phyloP scores from a whole-genome alignment of 2,888 invertebrate genomes.

The Sycophila texana region DNA sequence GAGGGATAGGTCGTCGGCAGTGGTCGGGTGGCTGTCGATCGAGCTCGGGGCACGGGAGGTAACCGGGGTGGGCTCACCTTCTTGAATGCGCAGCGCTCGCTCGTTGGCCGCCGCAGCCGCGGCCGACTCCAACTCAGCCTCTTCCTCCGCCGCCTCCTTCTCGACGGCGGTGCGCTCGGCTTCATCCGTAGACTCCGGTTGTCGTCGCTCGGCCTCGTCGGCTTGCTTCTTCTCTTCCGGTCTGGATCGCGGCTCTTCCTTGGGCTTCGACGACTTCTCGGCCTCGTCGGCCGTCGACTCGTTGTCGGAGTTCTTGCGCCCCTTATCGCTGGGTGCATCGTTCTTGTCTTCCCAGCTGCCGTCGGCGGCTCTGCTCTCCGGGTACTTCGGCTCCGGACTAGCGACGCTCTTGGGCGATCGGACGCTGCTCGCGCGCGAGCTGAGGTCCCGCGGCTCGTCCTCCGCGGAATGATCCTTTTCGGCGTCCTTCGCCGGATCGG shows the following conservation, averaged over 20 bases:
- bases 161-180: slow-evolving; percentile 63
- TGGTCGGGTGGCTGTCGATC: slow-evolving; percentile 68
- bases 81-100: slow-evolving; percentile 65
- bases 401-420: slow-evolving; percentile 65
- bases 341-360: slow-evolving; percentile 34
- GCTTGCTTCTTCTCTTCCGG: slow-evolving; percentile 23
- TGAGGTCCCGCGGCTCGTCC: slow-evolving; percentile 71
- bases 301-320: slow-evolving; percentile 41
- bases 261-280: slow-evolving; percentile 40
- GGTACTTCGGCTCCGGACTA: slow-evolving; percentile 66
- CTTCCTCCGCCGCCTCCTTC: slow-evolving; percentile 69
- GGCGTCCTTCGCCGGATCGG: slow-evolving; percentile 55
- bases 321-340: slow-evolving; percentile 41
- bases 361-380: slow-evolving; percentile 40
- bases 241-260: slow-evolving; percentile 56
- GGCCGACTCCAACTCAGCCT: slow-evolving; percentile 60
- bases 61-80: slow-evolving; percentile 70
- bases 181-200: slow-evolving; percentile 59
- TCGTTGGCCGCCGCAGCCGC: slow-evolving; percentile 62
- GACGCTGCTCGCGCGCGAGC: slow-evolving; percentile 69
- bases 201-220: slow-evolving; percentile 53
- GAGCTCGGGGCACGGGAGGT: slow-evolving; percentile 77
- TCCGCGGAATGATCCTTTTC: slow-evolving; percentile 42
- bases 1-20: slow-evolving; percentile 78
- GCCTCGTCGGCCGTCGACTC: slow-evolving; percentile 52